Evolutionary conservation across 2,113 vertebrate species (phyloP).

Genomic region (Proteles cristata): DNA sequence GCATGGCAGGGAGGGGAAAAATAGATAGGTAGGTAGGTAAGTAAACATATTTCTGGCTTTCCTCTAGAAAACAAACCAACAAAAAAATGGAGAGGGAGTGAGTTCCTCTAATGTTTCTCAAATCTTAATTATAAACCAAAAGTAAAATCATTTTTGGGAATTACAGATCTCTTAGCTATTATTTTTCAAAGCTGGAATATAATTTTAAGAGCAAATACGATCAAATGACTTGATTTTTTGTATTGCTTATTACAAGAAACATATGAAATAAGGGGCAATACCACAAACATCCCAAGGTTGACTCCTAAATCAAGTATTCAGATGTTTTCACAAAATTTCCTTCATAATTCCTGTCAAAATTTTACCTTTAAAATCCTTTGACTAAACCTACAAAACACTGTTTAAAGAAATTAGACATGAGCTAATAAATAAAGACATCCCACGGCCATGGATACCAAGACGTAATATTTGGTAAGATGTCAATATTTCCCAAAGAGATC

Average conservation of each 20-base stretch:
- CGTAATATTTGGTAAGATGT: neutral
- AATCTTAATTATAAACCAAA: constrained; percentile 53
- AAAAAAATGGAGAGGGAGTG: neutral
- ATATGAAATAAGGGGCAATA: neutral
- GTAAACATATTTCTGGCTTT: neutral
- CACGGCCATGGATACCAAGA: neutral
- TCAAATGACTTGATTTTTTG: constrained; percentile 27
- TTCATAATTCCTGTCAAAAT: constrained; percentile 35
- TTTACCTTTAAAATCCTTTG: constrained; percentile 12
- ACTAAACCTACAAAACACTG: neutral
- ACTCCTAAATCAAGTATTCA: neutral
- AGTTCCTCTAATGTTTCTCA: neutral
- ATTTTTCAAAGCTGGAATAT: constrained; percentile 48
- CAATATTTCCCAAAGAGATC: neutral
- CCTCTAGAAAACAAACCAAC: neutral
- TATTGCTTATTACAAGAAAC: constrained; percentile 4
- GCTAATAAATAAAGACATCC: constrained; percentile 2
- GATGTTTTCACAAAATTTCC: neutral
- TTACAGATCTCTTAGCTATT: constrained; percentile 14
- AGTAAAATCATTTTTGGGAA: constrained; percentile 59
- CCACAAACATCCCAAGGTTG: neutral
- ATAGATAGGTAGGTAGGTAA: neutral
- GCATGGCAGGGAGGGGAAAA: constrained; percentile 26
- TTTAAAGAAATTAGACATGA: neutral
- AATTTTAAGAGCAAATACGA: constrained; percentile 46